These are phyloP conservation scores for Shargacucullia verbasci DNA, from an alignment of 2,888 invertebrate species.

Conservation along the genomic window DNA sequence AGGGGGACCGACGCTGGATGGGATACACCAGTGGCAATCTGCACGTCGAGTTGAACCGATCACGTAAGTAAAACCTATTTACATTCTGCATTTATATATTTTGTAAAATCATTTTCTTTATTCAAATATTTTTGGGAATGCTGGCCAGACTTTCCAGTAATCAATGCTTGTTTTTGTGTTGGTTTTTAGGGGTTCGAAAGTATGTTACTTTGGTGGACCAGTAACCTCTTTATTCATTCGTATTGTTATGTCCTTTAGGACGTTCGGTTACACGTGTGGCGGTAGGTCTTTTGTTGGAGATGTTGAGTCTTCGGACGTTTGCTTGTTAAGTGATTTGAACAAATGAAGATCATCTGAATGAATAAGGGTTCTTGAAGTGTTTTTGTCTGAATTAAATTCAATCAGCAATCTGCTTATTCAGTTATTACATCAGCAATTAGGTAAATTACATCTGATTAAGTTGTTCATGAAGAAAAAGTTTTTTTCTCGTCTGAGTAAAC, in stretches of 20 bases:
- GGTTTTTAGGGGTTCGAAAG: constrained; percentile 2
- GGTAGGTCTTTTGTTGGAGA: constrained; percentile 17
- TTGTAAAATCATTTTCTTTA: constrained; percentile 5
- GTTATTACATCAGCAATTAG: too few species aligned
- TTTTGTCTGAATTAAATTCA: too few species aligned
- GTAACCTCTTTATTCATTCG: constrained; percentile 36
- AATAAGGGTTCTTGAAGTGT: too few species aligned
- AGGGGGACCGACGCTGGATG: constrained; percentile 58
- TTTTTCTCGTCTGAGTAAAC: too few species aligned
- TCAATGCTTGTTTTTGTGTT: background rate
- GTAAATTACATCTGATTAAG: too few species aligned
- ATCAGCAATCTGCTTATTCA: too few species aligned
- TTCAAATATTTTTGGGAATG: constrained; percentile 8
- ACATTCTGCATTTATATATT: constrained; percentile 3
- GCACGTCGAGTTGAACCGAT: constrained; percentile 53
- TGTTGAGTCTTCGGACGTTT: too few species aligned
- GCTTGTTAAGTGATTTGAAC: too few species aligned
- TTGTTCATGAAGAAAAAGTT: too few species aligned
- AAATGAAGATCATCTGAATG: too few species aligned
- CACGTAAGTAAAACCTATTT: constrained; percentile 43
- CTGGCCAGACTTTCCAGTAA: background rate
- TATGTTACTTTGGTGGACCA: constrained; percentile 21
- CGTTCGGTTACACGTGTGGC: constrained; percentile 15
- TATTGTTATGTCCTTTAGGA: constrained; percentile 30
- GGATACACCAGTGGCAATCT: constrained; percentile 60